Percentiles rank a stretch among this genome's conserved stretches.
These are phyloP conservation scores for Periphyllus acericola DNA, from an alignment of 2,888 invertebrate species.

Conservation along the genomic window DNA sequence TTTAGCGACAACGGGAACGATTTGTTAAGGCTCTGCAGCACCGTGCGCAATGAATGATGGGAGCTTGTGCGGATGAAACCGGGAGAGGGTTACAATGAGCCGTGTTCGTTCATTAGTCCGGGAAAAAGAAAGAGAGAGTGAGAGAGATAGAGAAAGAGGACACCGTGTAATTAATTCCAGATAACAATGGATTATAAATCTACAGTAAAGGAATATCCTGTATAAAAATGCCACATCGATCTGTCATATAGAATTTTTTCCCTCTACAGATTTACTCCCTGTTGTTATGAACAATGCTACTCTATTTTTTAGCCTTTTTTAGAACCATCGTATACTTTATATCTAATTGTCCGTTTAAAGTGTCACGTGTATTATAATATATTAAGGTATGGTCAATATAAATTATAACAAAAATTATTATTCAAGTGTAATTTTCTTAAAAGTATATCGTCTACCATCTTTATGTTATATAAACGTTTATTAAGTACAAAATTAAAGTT, in stretches of 20 bases:
- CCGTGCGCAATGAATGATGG: conserved; percentile 24
- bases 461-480: too few relatives aligned
- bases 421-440: too few relatives aligned
- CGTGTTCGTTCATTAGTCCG: conserved; percentile 34
- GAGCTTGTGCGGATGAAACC: background rate
- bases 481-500: too few relatives aligned
- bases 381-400: too few relatives aligned
- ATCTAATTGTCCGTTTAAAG: background rate
- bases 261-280: conserved; percentile 23
- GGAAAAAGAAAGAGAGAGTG: background rate
- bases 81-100: conserved; percentile 50
- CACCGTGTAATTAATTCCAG: conserved; percentile 49
- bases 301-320: conserved; percentile 13
- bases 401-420: too few relatives aligned
- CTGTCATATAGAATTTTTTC: conserved; percentile 27
- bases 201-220: conserved; percentile 36
- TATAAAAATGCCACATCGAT: conserved; percentile 52
- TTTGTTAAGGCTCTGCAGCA: conserved; percentile 44
- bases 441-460: too few relatives aligned
- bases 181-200: conserved; percentile 60
- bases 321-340: background rate
- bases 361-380: background rate
- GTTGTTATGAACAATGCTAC: conserved; percentile 27
- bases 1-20: conserved; percentile 55
- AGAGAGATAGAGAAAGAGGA: conserved; percentile 15